Base-by-base conservation (phyloP, 92 coral and sea anemone genomes). In the Phymanthus crucifer region DNA sequence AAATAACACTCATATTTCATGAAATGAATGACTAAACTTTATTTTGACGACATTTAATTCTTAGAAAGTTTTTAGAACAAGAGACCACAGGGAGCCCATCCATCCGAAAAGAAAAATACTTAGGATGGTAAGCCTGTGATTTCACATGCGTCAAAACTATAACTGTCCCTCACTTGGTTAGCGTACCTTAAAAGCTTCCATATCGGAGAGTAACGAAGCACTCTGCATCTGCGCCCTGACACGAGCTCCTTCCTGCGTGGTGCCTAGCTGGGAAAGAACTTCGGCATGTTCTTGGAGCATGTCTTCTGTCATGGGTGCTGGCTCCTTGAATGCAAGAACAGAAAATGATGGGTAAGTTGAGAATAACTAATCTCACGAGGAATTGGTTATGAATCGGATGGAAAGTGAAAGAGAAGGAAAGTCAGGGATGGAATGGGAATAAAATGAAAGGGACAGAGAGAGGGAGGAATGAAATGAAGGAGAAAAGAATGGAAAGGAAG, bases 241-340 rank as follows among this genome's bases (percentile, higher is more conserved):
- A 16, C 99, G 95, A 35, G 99, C 92, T 24, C 99, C 99, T 79
- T 96, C 99, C 72, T 61, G 87, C 1, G 94, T 90, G 58, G 99
- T 96, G 24, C 99, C 99, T n/a, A 96, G 90, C 81, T 96, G 98
- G 38, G 97, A 91, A 11, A 96, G 98, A 57, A 93, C 81, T 74
- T 96, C 99, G 21, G 99, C 99, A 56, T 96, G 99, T 78, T 94
- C 92, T 72, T 96, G 98, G 54, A 96, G 66, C 98, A 96, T 87
- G 86, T 96, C 99, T 75, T 96, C 99, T 52, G 99, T 96, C 99
- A 96, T 93, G 58, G 99, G 99, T 5, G 99, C 97, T 40, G 99
- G 99, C 70, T 96, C 99, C 99, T 96, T n/a, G n/a, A n/a, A n/a
- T n/a, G n/a, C 4, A 71, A 14, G 66, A 27, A 10, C 2, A 40